Base-by-base conservation (phyloP, 1,140 invertebrate species). In the Diorhabda carinulata region DNA sequence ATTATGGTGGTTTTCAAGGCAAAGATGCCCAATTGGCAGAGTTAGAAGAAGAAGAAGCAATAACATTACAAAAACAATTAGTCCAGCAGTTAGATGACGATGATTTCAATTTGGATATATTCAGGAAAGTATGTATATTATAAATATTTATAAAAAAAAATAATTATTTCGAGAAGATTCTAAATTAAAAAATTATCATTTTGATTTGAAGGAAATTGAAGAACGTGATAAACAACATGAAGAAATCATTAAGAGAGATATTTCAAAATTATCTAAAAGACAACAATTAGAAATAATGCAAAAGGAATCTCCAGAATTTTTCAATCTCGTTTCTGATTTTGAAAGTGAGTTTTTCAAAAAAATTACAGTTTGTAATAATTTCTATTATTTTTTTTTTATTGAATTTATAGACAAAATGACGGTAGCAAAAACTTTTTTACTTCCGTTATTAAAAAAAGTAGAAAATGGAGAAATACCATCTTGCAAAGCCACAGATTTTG, bases 291-390 rank as follows among this genome's bases (percentile, higher is more conserved):
- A 90, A 74, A 78, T 95, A 61, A 78, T 96, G 58, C 84, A 91
- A 76, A 92, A 93, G 78, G 91, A 96, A 81, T 93, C 91, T 57
- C 93, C 93, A 43, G 94, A 96, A 82, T 90, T 95, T 76, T 73
- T 88, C 59, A 87, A 87, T 2, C 80, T 96, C 6, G 83, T 94
- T 42, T 83, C 89, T 64, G 92, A 95, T 82, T 94, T 90, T 77
- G 89, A 92, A 87, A 84, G 86, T 83, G 89, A 79, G 78, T 67
- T 64, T 67, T 66, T 57, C 43, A 65, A 77, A 66, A 62, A 25
- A 5, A 43, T n/a, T 3, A 42, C 9, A 43, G n/a, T 43, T 61
- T 5, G 25, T 2, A 60, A 41, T 70, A 72, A 71, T 68, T 70
- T 69, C 58, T 41, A 66, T 56, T 66, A 68, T 58, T 2, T 56